Percentiles rank a stretch among this genome's conserved stretches.
Conservation (phyloP, 2,113 vertebrate genomes). For the Hypocryptadius cinnamomeus region DNA sequence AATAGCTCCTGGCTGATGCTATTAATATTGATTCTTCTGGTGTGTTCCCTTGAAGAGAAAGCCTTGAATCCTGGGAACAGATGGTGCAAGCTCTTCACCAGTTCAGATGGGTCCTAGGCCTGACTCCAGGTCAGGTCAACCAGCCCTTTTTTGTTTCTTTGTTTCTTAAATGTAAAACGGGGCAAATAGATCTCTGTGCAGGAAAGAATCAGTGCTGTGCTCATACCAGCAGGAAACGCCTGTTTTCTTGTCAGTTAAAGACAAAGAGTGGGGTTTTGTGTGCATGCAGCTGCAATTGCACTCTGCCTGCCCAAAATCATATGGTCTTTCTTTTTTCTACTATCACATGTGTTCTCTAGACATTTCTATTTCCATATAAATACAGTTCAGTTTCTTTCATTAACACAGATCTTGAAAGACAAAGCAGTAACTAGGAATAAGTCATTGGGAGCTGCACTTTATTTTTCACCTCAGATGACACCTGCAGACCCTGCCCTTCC, state of each 20-base stretch:
- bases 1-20: not conserved
- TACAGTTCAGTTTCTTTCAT: not conserved
- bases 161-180: not conserved
- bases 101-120: not conserved
- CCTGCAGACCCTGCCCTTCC: slow-evolving; percentile 50
- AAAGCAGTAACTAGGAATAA: not conserved
- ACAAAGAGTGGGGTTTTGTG: not conserved
- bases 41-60: not conserved
- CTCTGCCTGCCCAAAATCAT: not conserved
- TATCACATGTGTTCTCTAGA: not conserved
- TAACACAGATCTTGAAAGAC: not conserved
- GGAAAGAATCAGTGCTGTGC: not conserved
- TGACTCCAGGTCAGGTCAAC: not conserved
- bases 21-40: not conserved
- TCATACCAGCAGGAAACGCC: not conserved
- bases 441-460: not conserved
- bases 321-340: not conserved
- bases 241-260: not conserved
- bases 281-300: not conserved
- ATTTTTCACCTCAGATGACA: slow-evolving; percentile 11
- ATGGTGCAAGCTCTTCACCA: not conserved
- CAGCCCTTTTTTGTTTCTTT: not conserved
- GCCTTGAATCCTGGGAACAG: not conserved
- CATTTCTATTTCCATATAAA: not conserved
- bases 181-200: not conserved